Evolutionary conservation across 2,888 invertebrate species (phyloP).

Genomic region (Sisyra terminalis): DNA sequence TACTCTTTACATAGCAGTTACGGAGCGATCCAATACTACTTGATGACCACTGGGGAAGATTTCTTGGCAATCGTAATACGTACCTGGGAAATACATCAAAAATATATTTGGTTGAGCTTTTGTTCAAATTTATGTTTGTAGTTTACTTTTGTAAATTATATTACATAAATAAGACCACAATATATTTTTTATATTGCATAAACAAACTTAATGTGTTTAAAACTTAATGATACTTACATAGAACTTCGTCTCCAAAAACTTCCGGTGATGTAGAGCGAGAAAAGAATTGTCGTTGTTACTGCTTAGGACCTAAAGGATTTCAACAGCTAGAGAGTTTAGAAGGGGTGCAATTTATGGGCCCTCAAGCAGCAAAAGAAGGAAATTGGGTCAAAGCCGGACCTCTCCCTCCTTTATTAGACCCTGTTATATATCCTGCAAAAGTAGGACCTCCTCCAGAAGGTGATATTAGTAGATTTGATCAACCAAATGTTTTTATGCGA

Average conservation of each 20-base stretch:
- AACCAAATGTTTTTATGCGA: constrained; percentile 41
- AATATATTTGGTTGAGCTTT: too few species aligned
- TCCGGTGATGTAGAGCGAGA: too few species aligned
- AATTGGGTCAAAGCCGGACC: constrained; percentile 33
- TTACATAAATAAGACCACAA: too few species aligned
- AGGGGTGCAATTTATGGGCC: too few species aligned
- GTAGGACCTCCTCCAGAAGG: constrained; percentile 15
- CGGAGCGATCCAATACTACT: too few species aligned
- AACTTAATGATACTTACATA: not conserved
- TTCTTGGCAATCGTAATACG: too few species aligned
- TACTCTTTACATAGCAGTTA: too few species aligned
- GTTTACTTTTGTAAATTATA: too few species aligned
- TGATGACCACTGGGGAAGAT: too few species aligned
- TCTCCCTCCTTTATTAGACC: constrained; percentile 42
- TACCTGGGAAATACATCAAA: too few species aligned
- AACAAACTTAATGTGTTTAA: constrained; percentile 28
- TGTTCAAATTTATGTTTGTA: too few species aligned
- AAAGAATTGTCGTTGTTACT: constrained; percentile 18
- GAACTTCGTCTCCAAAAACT: not conserved
- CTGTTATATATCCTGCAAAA: constrained; percentile 40
- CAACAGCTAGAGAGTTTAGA: constrained; percentile 11
- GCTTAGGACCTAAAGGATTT: constrained; percentile 24
- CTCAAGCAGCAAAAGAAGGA: constrained; percentile 19
- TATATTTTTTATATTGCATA: too few species aligned
- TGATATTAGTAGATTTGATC: constrained; percentile 33